phyloP scores from a whole-genome alignment of 2,113 vertebrate genomes.

The Paratilapia polleni region DNA sequence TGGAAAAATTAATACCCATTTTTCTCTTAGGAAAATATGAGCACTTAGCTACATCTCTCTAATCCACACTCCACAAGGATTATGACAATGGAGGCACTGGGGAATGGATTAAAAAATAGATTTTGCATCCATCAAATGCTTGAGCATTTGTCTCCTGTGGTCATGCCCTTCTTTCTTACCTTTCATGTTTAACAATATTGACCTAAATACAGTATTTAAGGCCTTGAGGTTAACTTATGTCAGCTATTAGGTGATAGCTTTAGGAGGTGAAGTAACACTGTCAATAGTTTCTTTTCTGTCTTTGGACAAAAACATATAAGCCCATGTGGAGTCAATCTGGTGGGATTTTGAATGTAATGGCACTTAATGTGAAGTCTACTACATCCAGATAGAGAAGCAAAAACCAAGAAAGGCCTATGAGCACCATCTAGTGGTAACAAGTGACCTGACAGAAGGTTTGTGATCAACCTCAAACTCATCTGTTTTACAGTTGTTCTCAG shows the following conservation, averaged over 20 bases:
- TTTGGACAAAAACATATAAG: neutral
- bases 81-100: constrained; percentile 75
- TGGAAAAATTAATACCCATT: constrained; percentile 57
- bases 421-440: constrained; percentile 77
- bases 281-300: neutral
- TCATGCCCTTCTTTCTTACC: constrained; percentile 38
- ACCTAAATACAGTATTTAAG: constrained; percentile 23
- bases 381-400: neutral
- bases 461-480: neutral
- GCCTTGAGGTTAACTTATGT: neutral
- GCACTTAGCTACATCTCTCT: constrained; percentile 74
- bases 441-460: neutral
- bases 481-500: neutral
- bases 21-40: constrained; percentile 67
- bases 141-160: constrained; percentile 43
- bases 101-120: constrained; percentile 73
- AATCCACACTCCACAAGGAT: constrained; percentile 79
- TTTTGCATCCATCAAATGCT: constrained; percentile 70
- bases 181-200: constrained; percentile 45
- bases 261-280: neutral
- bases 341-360: neutral
- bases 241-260: neutral
- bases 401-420: constrained; percentile 29
- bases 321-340: neutral
- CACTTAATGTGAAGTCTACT: neutral